Conservation (phyloP, 30 jellyfish, hydroid and myxozoan species). For the Morbakka virulenta region DNA sequence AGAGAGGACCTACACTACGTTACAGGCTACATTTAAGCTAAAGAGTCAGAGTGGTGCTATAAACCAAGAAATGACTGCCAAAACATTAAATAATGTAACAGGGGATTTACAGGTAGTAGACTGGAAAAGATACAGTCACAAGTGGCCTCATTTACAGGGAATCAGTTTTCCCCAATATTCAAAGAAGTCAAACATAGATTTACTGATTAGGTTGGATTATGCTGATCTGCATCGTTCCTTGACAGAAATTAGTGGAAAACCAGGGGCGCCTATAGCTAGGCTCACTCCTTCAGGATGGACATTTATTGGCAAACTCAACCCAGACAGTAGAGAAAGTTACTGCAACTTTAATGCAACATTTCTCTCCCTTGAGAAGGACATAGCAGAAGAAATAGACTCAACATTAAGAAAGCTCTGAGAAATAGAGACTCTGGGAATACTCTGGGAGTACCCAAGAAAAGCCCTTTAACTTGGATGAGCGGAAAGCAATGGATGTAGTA, state of each 20-base stretch:
- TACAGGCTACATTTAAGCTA: slow-evolving; percentile 10
- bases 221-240: slow-evolving; percentile 42
- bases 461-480: slow-evolving; percentile 27
- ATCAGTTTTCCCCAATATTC: neutral
- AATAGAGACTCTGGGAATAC: too few relatives aligned
- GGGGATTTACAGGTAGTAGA: slow-evolving; percentile 1
- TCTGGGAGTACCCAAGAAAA: neutral
- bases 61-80: neutral
- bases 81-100: slow-evolving; percentile 5
- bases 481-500: neutral
- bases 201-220: slow-evolving; percentile 16
- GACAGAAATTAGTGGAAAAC: neutral
- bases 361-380: neutral
- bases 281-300: slow-evolving; percentile 54
- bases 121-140: too few relatives aligned
- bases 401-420: too few relatives aligned
- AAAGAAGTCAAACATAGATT: neutral
- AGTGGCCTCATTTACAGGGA: slow-evolving; percentile 14
- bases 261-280: slow-evolving; percentile 56
- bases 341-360: neutral
- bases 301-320: slow-evolving; percentile 38
- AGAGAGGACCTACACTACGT: neutral
- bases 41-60: slow-evolving; percentile 38
- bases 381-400: too few relatives aligned
- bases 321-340: neutral